Conservation (phyloP, 2,797 vertebrate genomes). For the Emys orbicularis region DNA sequence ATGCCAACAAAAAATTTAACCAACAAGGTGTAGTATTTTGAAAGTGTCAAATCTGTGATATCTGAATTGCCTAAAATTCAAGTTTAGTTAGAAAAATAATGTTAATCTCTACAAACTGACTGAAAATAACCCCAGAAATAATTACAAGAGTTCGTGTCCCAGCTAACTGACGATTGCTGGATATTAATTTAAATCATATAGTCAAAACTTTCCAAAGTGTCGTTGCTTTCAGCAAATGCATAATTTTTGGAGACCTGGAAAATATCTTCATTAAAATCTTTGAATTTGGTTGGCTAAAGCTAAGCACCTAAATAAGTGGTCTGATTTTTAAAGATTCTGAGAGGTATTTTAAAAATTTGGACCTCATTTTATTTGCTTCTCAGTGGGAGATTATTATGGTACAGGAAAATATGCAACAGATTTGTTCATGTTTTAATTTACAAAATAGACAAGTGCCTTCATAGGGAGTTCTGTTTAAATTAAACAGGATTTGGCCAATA, state of each 20-base stretch:
- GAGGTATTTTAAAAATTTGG: neutral
- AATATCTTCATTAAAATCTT: neutral
- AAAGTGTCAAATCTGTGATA: neutral
- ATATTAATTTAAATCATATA: neutral
- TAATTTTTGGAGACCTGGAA: neutral
- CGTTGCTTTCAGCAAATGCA: neutral
- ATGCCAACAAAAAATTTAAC: neutral
- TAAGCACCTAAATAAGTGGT: neutral
- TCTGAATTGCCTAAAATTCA: neutral
- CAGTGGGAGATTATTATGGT: neutral
- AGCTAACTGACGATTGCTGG: neutral
- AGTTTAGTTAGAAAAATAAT: neutral
- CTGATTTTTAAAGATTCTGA: neutral
- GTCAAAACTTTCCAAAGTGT: neutral
- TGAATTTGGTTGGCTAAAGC: neutral
- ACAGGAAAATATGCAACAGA: neutral
- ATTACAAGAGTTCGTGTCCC: accelerated
- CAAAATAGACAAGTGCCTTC: neutral
- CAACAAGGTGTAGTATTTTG: neutral
- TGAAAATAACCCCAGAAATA: neutral
- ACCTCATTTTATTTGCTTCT: neutral
- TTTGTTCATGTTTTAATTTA: neutral
- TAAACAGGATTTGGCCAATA: accelerated
- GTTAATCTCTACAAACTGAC: neutral
- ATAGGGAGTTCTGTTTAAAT: neutral